Evolutionary conservation across 2,113 vertebrate species (phyloP), one percentile per base, ranked within the genome.

Genomic region (Pitta sordida): DNA sequence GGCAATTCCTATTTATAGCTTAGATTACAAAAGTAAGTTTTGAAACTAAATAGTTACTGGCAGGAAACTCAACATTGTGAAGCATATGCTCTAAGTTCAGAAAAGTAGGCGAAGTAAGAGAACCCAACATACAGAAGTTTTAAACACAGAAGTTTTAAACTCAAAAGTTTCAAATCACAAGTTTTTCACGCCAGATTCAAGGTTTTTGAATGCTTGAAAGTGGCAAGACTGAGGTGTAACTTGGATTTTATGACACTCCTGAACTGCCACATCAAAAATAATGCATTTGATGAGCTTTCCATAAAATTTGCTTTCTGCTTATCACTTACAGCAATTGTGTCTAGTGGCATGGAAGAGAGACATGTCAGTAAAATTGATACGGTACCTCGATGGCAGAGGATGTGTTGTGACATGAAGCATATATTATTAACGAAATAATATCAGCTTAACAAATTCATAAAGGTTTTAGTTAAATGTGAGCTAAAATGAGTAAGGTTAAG

Each of bases 221-320:
- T 68, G 19, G 11, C 18, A 63, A 46, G 15, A 34, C 37, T 20
- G 59, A 51, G 55, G 24, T 48, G 6, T 27, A 77, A 4, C 3
- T 59, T 52, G 48, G 68, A 51, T 83, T 91, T 87, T 67, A 44
- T 63, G 64, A 41, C 60, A 30, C 30, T 59, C 4, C 41, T 68
- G 73, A 69, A 60, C 11, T 83, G 60, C 41, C 56, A 60, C 56
- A 10, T 70, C 32, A 52, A 41, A 37, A 6, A 1, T 37, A 41
- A 37, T 56, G 48, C 27, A 75, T 63, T 64, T 78, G 32, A 44
- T 71, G 80, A 77, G 69, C 64, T 94, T 90, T 91, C 94, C 80
- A 27, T 84, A 34, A 44, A 86, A 68, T 74, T 81, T 86, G 27
- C 68, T 90, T 78, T 78, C 43, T 88, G 46, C 49, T 92, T 81